These are phyloP conservation scores for Furcula furcula DNA, from an alignment of 2,888 invertebrate genomes.

Conservation along the genomic window DNA sequence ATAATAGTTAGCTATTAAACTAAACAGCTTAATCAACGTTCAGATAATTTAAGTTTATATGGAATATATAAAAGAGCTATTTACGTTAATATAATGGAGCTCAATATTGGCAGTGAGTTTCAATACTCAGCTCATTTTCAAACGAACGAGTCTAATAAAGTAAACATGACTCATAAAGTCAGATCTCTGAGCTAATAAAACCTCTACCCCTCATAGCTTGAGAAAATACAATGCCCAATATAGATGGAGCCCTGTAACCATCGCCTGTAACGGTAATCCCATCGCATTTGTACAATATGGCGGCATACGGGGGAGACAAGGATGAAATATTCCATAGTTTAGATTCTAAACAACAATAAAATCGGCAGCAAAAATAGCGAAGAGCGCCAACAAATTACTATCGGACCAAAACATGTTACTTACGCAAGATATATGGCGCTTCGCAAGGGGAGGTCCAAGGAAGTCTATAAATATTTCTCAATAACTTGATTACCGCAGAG, in stretches of 20 bases:
- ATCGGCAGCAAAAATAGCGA: constrained; percentile 43
- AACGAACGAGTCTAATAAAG: constrained; percentile 54
- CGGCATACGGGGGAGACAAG: constrained; percentile 19
- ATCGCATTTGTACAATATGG: constrained; percentile 29
- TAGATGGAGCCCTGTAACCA: constrained; percentile 43
- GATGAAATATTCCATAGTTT: constrained; percentile 40
- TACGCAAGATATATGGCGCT: constrained; percentile 38
- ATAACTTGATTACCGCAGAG: constrained; percentile 49
- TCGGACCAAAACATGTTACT: constrained; percentile 42
- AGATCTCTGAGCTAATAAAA: constrained; percentile 65
- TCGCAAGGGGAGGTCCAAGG: constrained; percentile 27
- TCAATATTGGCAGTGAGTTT: constrained; percentile 50
- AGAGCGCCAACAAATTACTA: constrained; percentile 46
- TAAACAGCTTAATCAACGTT: too few species aligned
- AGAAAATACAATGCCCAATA: constrained; percentile 52
- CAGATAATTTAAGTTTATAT: background rate
- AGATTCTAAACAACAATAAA: constrained; percentile 51
- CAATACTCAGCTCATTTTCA: constrained; percentile 40
- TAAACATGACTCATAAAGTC: constrained; percentile 64
- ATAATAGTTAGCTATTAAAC: too few species aligned
- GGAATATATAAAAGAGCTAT: background rate
- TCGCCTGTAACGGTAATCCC: constrained; percentile 48
- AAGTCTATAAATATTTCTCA: constrained; percentile 48
- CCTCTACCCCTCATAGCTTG: constrained; percentile 44
- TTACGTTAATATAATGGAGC: constrained; percentile 10